Evolutionary conservation across 2,888 invertebrate species (phyloP).

Genomic region (Seira musarum): DNA sequence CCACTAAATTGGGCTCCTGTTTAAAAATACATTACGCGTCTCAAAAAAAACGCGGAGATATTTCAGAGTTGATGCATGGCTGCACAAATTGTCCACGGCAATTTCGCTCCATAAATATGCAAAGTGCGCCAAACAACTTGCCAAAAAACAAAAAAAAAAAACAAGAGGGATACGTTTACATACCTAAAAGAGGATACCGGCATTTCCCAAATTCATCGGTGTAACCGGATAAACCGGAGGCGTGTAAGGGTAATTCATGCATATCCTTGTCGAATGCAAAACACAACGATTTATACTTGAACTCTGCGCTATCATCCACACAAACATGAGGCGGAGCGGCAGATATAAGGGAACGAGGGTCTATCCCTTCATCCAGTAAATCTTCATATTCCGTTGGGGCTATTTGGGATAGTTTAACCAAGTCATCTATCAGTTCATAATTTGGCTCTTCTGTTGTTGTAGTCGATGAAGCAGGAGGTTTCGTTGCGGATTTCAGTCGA

Average conservation of each 20-base stretch:
- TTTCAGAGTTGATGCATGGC: background rate
- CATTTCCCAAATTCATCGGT: conserved; percentile 64
- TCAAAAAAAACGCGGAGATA: too few species aligned
- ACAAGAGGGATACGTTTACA: conserved; percentile 25
- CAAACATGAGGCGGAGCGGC: conserved; percentile 63
- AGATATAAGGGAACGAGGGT: conserved; percentile 26
- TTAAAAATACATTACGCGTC: too few species aligned
- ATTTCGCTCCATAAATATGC: background rate
- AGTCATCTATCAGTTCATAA: conserved; percentile 48
- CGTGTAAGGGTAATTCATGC: conserved; percentile 63
- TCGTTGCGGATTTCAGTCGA: conserved; percentile 33
- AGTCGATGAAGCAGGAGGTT: conserved; percentile 9
- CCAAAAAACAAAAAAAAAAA: too few species aligned
- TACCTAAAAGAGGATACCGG: conserved; percentile 67
- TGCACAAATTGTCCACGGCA: background rate
- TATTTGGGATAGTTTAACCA: conserved; percentile 42
- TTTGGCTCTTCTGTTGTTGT: conserved; percentile 46
- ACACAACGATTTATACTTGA: conserved; percentile 63
- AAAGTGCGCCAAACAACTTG: background rate
- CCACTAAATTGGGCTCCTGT: background rate
- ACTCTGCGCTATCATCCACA: conserved; percentile 53
- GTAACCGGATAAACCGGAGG: conserved; percentile 62
- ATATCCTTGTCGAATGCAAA: conserved; percentile 65
- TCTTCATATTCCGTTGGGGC: conserved; percentile 55
- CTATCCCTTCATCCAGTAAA: conserved; percentile 49